Conservation (phyloP, 2,113 vertebrate genomes). For the Dasyprocta punctata region DNA sequence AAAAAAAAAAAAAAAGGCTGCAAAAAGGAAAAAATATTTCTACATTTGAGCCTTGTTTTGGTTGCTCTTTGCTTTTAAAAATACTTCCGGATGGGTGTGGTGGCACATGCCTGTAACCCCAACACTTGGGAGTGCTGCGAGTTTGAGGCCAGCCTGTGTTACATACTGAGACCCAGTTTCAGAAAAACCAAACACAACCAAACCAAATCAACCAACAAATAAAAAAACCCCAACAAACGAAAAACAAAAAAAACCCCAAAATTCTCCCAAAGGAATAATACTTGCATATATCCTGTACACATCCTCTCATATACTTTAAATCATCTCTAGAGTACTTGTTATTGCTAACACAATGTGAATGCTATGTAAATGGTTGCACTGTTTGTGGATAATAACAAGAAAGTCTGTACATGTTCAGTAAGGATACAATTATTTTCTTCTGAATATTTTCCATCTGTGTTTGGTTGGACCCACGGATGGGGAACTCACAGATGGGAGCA, state of each 20-base stretch:
- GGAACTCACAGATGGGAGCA: neutral
- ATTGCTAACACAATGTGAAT: neutral
- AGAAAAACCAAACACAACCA: neutral
- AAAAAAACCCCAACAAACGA: neutral
- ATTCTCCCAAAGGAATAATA: neutral
- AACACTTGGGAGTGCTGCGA: neutral
- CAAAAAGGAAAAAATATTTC: neutral
- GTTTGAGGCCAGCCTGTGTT: neutral
- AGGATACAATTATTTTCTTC: neutral
- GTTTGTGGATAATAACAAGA: neutral
- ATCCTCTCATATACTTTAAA: neutral
- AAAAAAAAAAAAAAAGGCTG: no score
- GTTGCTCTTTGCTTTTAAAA: neutral
- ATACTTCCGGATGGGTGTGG: neutral
- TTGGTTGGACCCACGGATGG: neutral
- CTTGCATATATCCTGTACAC: neutral
- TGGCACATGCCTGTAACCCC: neutral
- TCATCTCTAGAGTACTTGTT: neutral
- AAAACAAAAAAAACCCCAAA: neutral
- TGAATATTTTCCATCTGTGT: neutral
- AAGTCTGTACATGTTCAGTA: neutral
- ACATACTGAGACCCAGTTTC: neutral
- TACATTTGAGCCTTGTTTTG: neutral
- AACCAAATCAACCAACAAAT: no score
- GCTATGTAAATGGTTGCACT: neutral